Evolutionary conservation across 2,888 invertebrate species (phyloP).

Genomic region (Vanessa cardui): DNA sequence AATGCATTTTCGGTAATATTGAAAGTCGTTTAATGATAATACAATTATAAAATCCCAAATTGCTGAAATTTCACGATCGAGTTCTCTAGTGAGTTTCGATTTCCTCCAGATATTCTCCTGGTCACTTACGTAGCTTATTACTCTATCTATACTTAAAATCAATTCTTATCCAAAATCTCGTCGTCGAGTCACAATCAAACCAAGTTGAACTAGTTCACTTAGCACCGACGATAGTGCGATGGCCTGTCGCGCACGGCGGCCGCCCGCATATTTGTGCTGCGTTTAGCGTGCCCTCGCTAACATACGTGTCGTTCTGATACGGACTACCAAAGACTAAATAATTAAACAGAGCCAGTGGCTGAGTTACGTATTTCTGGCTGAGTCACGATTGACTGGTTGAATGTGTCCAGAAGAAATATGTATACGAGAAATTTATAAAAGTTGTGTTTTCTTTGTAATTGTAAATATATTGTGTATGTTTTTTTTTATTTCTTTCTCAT

Average conservation of each 20-base stretch:
- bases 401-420: too few relatives aligned
- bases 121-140: background rate
- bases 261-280: conserved; percentile 75
- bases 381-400: background rate
- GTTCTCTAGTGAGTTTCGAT: too few relatives aligned
- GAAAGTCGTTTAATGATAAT: too few relatives aligned
- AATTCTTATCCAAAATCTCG: conserved; percentile 9
- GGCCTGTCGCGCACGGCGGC: conserved; percentile 66
- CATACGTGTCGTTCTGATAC: conserved; percentile 58
- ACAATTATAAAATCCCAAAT: too few relatives aligned
- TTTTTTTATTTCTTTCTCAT: too few relatives aligned
- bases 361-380: background rate
- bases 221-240: conserved; percentile 68
- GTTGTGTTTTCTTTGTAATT: too few relatives aligned
- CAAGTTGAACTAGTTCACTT: conserved; percentile 74
- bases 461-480: too few relatives aligned
- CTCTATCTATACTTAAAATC: background rate
- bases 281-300: conserved; percentile 74
- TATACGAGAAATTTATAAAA: too few relatives aligned
- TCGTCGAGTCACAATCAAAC: conserved; percentile 29
- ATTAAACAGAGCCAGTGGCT: conserved; percentile 3
- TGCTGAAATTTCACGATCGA: too few relatives aligned
- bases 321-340: conserved; percentile 39
- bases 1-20: too few relatives aligned
- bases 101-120: background rate